Evolutionary conservation across 2,113 vertebrate genomes (phyloP).

Genomic region (Marcusenius ussheri): DNA sequence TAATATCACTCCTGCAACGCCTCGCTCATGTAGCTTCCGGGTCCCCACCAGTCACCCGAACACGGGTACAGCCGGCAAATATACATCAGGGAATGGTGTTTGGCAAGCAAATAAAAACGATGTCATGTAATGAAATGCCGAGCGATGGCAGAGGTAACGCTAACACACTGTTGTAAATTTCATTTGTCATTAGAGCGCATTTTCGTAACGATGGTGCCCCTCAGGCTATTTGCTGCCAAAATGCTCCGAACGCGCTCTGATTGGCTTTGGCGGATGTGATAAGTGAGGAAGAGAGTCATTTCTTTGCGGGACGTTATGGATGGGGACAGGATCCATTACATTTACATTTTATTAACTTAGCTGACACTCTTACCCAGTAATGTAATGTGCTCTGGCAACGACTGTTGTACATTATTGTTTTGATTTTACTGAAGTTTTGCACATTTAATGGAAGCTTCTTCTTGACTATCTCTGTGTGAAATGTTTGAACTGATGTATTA

Average conservation of each 20-base stretch:
- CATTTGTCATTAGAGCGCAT: neutral
- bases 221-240: neutral
- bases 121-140: neutral
- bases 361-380: neutral
- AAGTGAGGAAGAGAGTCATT: neutral
- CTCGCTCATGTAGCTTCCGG: neutral
- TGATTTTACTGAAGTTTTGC: neutral
- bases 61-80: neutral
- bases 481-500: neutral
- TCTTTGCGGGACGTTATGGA: neutral
- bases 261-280: neutral
- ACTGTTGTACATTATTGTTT: neutral
- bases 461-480: neutral
- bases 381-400: neutral
- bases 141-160: neutral
- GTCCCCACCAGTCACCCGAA: neutral
- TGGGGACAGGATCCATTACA: neutral
- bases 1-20: no score
- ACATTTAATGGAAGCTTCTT: neutral
- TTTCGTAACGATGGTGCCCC: neutral
- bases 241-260: neutral
- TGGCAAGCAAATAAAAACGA: neutral
- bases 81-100: neutral
- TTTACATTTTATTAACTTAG: constrained; percentile 14
- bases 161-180: neutral